Evolutionary conservation across 1,140 invertebrate genomes (phyloP), one percentile per base, ranked within the genome.

Genomic region (Drosophila tristis): DNA sequence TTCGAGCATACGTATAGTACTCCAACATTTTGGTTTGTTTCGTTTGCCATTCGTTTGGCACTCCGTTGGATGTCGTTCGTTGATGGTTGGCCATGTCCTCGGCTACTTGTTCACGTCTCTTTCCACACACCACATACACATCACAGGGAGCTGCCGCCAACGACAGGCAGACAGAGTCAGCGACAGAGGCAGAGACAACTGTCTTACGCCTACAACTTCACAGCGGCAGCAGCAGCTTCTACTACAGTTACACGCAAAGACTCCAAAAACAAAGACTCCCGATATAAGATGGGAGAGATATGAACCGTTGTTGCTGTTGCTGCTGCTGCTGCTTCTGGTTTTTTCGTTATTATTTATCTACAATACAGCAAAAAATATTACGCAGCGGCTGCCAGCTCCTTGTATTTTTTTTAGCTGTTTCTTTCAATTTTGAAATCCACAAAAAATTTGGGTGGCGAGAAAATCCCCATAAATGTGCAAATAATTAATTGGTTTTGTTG

Each of bases 181-280:
- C 5, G 29, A 31, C 29, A 31, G 15, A 72, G 50, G 60, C 79
- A 70, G 43, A 35, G 67, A 53, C 26, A 43, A 70, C 42, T 53
- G 64, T 74, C 59, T 74, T 56, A 84, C 78, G 80, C 80, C 81
- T 75, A 81, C 81, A 80, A 86, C 80, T 66, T 70, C 56, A 58
- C 82, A 64, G 53, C 43, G 20, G 20, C 20, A 20, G 20, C 16
- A 16, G 31, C 31, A 35, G 6, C 26, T 29, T 35, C 31, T 31
- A 58, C 58, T 31, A 42, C 39, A 35, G 60, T 49, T 39, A 26
- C 53, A 57, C 13, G 57, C 57, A 50, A 13, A 25, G 7, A 13
- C 3, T 23, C 5, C 3, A 44, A 4, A 15, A n/a, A n/a, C n/a
- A n/a, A 20, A 5, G 0, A 15, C 5, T 11, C 15, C 15, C 31